phyloP scores from a whole-genome alignment of 1,140 invertebrate genomes.

The Subanguina moxae region DNA sequence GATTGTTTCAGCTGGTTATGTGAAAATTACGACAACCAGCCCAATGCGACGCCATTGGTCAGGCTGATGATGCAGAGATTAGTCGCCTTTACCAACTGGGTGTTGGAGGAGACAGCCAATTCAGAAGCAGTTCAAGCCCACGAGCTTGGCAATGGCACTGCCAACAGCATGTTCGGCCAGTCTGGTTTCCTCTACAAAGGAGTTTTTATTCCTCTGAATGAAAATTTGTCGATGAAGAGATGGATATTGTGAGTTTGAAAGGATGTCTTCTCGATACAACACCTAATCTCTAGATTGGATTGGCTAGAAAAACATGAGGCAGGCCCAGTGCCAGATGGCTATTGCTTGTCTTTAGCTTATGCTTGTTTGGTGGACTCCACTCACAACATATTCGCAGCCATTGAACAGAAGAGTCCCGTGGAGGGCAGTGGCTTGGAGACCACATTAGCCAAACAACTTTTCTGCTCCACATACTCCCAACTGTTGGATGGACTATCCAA shows the following conservation, averaged over 20 bases:
- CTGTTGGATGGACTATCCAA: constrained; percentile 82
- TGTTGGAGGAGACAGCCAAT: constrained; percentile 29
- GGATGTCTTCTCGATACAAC: background rate
- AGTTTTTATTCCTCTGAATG: constrained; percentile 40
- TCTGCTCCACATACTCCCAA: constrained; percentile 91
- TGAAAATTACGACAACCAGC: constrained; percentile 63
- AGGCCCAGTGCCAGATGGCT: constrained; percentile 85
- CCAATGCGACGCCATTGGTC: constrained; percentile 77
- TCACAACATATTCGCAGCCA: constrained; percentile 54
- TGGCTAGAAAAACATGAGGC: constrained; percentile 89
- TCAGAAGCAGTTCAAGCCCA: constrained; percentile 4
- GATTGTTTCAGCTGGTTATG: constrained; percentile 22
- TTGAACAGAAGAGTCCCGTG: constrained; percentile 33
- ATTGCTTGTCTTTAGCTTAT: constrained; percentile 88
- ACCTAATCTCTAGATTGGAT: constrained; percentile 71
- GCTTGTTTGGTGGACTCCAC: constrained; percentile 80
- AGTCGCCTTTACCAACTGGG: constrained; percentile 26
- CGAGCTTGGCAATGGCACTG: background rate
- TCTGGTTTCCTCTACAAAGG: constrained; percentile 39
- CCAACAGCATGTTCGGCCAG: constrained; percentile 12
- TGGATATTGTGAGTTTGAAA: constrained; percentile 36
- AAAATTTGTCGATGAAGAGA: constrained; percentile 42
- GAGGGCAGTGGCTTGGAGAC: constrained; percentile 6
- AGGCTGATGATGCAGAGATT: constrained; percentile 63
- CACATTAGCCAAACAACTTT: constrained; percentile 67